Percentiles rank a stretch among this genome's conserved stretches.
Conservation (phyloP, 2,797 vertebrate species). For the Hapalemur alaotrensis region DNA sequence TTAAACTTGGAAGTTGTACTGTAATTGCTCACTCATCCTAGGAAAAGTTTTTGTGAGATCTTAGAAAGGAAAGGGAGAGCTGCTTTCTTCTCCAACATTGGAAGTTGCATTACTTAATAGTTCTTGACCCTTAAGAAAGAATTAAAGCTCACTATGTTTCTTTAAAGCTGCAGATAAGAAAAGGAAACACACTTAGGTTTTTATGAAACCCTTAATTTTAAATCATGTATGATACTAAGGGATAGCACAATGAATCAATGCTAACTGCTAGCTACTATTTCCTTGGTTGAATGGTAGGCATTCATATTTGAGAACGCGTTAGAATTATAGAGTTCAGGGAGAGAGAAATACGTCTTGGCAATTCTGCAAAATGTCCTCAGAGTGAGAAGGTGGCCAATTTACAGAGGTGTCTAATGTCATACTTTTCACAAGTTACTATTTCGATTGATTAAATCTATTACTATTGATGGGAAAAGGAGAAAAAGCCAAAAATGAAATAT, state of each 20-base stretch:
- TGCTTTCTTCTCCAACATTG: not conserved
- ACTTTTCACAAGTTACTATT: not conserved
- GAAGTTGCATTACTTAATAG: not conserved
- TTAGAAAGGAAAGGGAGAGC: not conserved
- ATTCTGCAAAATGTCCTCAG: not conserved
- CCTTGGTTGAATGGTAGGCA: not conserved
- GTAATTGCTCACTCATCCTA: not conserved
- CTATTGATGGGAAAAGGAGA: not conserved
- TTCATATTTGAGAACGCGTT: not conserved
- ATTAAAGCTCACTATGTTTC: not conserved
- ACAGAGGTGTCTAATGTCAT: not conserved
- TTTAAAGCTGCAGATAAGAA: not conserved
- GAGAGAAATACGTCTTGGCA: not conserved
- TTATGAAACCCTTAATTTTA: not conserved
- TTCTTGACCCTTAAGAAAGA: not conserved
- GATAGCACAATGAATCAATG: not conserved
- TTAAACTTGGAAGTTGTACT: not conserved
- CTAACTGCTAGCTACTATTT: not conserved
- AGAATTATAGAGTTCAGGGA: not conserved
- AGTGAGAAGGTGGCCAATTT: not conserved
- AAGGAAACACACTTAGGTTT: not conserved
- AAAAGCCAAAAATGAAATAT: not conserved
- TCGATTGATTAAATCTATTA: not conserved
- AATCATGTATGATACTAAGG: not conserved
- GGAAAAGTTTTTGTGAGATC: not conserved